Percentiles rank a stretch among this genome's conserved stretches.
These are phyloP conservation scores for Acanthochromis polyacanthus DNA, from an alignment of 2,113 vertebrate species.

Conservation along the genomic window DNA sequence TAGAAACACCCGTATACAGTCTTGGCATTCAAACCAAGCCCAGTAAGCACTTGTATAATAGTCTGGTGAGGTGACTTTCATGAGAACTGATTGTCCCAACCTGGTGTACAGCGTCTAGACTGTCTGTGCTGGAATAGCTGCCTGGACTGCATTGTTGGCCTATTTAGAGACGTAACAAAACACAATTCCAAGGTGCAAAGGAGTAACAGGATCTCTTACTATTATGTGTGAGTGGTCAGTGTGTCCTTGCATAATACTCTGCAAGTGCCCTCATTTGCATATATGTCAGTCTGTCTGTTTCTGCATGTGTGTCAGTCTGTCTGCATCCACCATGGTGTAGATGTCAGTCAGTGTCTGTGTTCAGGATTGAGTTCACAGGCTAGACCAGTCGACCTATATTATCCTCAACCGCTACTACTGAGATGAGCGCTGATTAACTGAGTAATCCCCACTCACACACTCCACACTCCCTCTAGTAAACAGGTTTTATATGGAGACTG, in stretches of 20 bases:
- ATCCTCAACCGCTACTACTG: conserved; percentile 48
- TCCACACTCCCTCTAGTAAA: conserved; percentile 4
- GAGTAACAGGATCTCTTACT: background rate
- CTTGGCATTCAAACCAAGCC: background rate
- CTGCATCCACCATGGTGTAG: conserved; percentile 21
- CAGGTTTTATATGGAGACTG: conserved; percentile 36
- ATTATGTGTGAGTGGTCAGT: background rate
- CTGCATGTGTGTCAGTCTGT: conserved; percentile 50
- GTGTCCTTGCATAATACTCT: conserved; percentile 34
- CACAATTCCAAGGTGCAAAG: conserved; percentile 20
- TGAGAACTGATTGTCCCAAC: background rate
- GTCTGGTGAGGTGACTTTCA: conserved; percentile 19
- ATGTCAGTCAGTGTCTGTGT: conserved; percentile 50
- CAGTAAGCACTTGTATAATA: conserved; percentile 27
- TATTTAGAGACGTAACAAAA: conserved; percentile 36
- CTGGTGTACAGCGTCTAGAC: conserved; percentile 33
- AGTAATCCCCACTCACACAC: conserved; percentile 47
- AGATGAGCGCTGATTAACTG: conserved; percentile 17
- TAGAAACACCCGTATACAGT: background rate
- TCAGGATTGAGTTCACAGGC: conserved; percentile 78
- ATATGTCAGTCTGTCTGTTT: conserved; percentile 53
- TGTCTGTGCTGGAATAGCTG: conserved; percentile 33
- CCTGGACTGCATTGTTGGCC: conserved; percentile 51
- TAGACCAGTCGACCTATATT: conserved; percentile 77
- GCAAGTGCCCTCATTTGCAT: conserved; percentile 55